Evolutionary conservation across 1,140 invertebrate species (phyloP).

Genomic region (Macrotrachela quadricornifera): DNA sequence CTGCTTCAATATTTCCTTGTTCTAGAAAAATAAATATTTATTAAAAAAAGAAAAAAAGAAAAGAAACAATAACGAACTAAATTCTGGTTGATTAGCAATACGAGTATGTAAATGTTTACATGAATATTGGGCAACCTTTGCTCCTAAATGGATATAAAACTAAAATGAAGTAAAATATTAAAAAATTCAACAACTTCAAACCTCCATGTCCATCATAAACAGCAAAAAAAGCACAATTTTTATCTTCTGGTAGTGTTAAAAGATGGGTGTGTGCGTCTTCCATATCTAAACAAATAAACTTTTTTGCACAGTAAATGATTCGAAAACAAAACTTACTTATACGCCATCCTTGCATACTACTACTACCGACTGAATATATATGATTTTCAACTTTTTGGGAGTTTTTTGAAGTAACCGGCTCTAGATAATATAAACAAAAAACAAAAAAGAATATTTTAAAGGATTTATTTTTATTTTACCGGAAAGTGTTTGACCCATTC

Average conservation of each 20-base stretch:
- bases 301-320: not conserved
- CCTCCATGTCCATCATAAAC: conserved; percentile 98
- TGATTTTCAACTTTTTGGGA: conserved; percentile 28
- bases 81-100: too few relatives aligned
- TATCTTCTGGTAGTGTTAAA: conserved; percentile 40
- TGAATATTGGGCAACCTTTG: too few relatives aligned
- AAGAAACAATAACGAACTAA: too few relatives aligned
- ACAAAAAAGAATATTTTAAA: too few relatives aligned
- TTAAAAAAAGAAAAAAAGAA: too few relatives aligned
- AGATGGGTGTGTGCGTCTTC: conserved; percentile 69
- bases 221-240: conserved; percentile 91
- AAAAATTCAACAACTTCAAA: conserved; percentile 25
- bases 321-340: conserved; percentile 39
- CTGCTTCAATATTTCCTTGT: conserved; percentile 53
- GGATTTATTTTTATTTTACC: too few relatives aligned
- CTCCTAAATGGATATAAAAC: too few relatives aligned
- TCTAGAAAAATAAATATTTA: conserved; percentile 30
- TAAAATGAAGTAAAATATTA: too few relatives aligned
- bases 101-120: too few relatives aligned
- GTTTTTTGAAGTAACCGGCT: conserved; percentile 74
- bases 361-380: conserved; percentile 52
- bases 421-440: conserved; percentile 19
- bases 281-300: conserved; percentile 36
- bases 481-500: conserved; percentile 78
- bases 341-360: conserved; percentile 96